Evolutionary conservation across 2,797 vertebrate genomes (phyloP), one percentile per base, ranked within the genome.

Genomic region (Staurois parvus): DNA sequence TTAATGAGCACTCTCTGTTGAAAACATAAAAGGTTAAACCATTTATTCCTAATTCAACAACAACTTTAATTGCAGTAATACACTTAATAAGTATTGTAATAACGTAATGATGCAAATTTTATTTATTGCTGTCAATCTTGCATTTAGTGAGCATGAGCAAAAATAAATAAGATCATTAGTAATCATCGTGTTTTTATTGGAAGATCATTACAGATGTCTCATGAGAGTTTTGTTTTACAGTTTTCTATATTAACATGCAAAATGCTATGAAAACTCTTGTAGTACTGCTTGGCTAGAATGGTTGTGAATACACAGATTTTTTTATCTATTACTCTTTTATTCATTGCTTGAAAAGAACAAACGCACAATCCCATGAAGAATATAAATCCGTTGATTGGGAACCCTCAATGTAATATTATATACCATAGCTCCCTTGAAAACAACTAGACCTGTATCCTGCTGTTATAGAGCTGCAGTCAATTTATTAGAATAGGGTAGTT

Each of bases 1-100:
- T 81, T 72, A 72, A 81, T 81, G 59, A 81, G 68, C n/a, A 72
- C 32, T 80, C 79, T 64, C 11, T 72, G 48, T 29, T 81, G 3
- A 81, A 19, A 72, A 72, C 26, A 37, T 29, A 81, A 72, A 73
- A 72, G 79, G 79, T 81, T 64, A 72, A 6, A 62, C 12, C 37
- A n/a, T 64, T 72, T 40, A 81, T 56, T 17, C 32, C 13, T 59
- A 59, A 37, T n/a, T 70, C 24, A 40, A 19, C n/a, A 59, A 32
- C 79, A 81, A 72, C 79, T 45, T 13, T 40, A 40, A 72, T 81
- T 72, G n/a, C 52, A 72, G 56, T 81, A 72, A 81, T 72, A 32
- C 15, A n/a, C 79, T 72, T 80, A 70, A 70, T 48, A 56, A 80
- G 28, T 70, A 80, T 29, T 72, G 32, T 81, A 72, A 62, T 40